Evolutionary conservation across 1,140 invertebrate genomes (phyloP).

Genomic region (Drosophila auraria): DNA sequence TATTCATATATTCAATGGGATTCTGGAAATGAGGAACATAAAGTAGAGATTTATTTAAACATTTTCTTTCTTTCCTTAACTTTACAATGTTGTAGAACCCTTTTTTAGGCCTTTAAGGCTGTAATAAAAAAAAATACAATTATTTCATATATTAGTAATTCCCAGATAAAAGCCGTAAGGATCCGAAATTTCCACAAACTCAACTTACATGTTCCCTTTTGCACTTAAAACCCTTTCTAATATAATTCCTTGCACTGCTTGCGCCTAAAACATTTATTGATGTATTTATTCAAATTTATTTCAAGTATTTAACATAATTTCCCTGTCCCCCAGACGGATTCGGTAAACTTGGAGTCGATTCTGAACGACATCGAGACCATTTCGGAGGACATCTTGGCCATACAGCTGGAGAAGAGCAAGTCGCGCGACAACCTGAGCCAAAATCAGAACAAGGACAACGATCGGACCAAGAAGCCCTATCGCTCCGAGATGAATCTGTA

Average conservation of each 20-base stretch:
- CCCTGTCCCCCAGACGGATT: constrained; percentile 59
- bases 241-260: neutral
- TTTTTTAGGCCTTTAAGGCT: no score
- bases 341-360: constrained; percentile 85
- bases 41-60: neutral
- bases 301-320: neutral
- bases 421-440: constrained; percentile 69
- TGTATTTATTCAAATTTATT: neutral
- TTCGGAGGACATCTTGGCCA: constrained; percentile 85
- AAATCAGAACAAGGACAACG: constrained; percentile 45
- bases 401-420: constrained; percentile 75
- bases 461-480: constrained; percentile 74
- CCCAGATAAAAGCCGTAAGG: neutral
- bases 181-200: neutral
- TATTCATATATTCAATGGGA: no score
- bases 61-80: no score
- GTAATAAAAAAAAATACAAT: no score
- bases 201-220: neutral
- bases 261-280: neutral
- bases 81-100: neutral
- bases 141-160: neutral
- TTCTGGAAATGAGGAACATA: no score
- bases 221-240: neutral
- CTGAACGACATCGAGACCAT: constrained; percentile 86
- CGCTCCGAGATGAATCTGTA: constrained; percentile 84